Conservation (phyloP, 2,888 invertebrate species). For the Seira ritae region DNA sequence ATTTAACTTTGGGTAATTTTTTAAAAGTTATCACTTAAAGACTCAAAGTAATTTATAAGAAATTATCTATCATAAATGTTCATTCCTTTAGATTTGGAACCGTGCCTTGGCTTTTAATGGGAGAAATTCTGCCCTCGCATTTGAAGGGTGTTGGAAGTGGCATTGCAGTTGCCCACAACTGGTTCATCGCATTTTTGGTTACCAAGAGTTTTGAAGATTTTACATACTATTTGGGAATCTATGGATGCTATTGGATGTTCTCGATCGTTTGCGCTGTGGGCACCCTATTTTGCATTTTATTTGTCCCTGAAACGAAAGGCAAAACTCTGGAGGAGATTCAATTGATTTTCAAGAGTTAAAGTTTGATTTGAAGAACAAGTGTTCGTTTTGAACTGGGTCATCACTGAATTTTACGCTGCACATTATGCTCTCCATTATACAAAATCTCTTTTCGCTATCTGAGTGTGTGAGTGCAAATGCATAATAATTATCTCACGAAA, state of each 20-base stretch:
- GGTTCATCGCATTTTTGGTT: slow-evolving; percentile 83
- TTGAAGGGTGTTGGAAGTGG: slow-evolving; percentile 78
- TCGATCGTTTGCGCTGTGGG: slow-evolving; percentile 66
- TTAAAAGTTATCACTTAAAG: too few relatives aligned
- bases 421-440: too few relatives aligned
- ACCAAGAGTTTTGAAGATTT: slow-evolving; percentile 75
- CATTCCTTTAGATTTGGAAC: slow-evolving; percentile 83
- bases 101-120: slow-evolving; percentile 82
- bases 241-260: slow-evolving; percentile 70
- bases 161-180: slow-evolving; percentile 83
- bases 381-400: too few relatives aligned
- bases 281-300: slow-evolving; percentile 61
- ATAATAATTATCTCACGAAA: too few relatives aligned
- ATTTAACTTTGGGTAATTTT: slow-evolving; percentile 84
- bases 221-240: slow-evolving; percentile 74
- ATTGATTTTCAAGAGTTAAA: slow-evolving; percentile 48
- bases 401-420: too few relatives aligned
- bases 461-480: too few relatives aligned
- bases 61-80: neutral
- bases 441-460: too few relatives aligned
- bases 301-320: slow-evolving; percentile 71
- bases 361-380: too few relatives aligned
- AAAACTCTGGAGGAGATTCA: slow-evolving; percentile 76
- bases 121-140: slow-evolving; percentile 85
- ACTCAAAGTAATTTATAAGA: too few relatives aligned